Evolutionary conservation across 2,113 vertebrate genomes (phyloP).

Genomic region (Psilopogon haemacephalus): DNA sequence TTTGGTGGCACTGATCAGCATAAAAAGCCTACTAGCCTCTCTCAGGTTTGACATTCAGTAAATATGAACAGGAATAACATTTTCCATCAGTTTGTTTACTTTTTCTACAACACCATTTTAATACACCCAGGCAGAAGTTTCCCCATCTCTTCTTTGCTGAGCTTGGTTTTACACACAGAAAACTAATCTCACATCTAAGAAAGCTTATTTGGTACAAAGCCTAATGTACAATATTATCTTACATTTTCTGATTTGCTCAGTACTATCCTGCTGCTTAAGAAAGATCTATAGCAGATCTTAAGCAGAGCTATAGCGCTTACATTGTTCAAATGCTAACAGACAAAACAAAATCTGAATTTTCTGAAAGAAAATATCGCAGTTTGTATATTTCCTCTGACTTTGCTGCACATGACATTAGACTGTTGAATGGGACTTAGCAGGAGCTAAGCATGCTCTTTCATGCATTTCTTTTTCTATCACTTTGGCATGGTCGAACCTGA

Average conservation of each 20-base stretch:
- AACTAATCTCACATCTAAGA: background rate
- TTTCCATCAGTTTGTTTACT: background rate
- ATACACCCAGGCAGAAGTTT: background rate
- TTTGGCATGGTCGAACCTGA: background rate
- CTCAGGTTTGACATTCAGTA: background rate
- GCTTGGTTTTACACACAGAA: background rate
- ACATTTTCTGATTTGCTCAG: background rate
- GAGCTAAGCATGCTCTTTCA: background rate
- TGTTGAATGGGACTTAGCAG: background rate
- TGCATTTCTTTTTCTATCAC: background rate
- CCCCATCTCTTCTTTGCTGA: background rate
- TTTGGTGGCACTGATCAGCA: background rate
- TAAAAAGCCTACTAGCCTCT: background rate
- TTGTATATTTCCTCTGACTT: background rate
- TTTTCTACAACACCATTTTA: background rate
- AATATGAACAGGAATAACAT: background rate
- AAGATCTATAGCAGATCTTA: background rate
- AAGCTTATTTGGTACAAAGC: background rate
- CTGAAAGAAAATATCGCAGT: no score
- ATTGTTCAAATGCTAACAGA: background rate
- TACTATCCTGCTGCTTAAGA: background rate
- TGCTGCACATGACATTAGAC: rapidly evolving
- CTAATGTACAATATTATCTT: background rate
- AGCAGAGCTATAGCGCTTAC: background rate
- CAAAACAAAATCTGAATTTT: background rate